Evolutionary conservation across 2,113 vertebrate species (phyloP).

Genomic region (Sigmodon hispidus): DNA sequence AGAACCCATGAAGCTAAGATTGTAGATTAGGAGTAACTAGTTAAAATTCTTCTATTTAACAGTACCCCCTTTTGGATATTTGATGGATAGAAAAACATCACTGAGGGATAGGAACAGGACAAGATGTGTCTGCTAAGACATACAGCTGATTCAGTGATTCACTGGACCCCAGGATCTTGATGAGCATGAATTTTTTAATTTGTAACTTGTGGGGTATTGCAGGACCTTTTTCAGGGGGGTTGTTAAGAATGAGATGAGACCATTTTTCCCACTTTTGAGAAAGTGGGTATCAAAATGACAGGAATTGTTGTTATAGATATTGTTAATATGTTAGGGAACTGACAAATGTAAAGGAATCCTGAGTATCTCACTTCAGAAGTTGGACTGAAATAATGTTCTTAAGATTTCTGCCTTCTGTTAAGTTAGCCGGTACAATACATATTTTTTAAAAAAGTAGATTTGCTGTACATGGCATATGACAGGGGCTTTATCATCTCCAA

Average conservation of each 20-base stretch:
- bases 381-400: constrained; percentile 21
- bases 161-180: not conserved
- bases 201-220: not conserved
- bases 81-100: constrained; percentile 1
- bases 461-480: not conserved
- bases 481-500: not conserved
- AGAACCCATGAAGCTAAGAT: constrained; percentile 28
- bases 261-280: constrained; percentile 40
- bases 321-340: constrained; percentile 16
- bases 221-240: not conserved
- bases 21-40: not conserved
- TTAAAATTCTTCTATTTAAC: constrained; percentile 17
- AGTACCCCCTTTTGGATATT: not conserved
- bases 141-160: not conserved
- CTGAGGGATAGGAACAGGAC: constrained; percentile 24
- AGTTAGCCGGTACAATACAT: not conserved
- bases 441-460: not conserved
- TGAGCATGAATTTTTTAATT: constrained; percentile 28
- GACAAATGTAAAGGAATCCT: constrained; percentile 21
- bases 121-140: not conserved
- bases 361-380: constrained; percentile 25
- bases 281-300: constrained; percentile 26
- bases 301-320: constrained; percentile 16
- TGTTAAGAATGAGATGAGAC: constrained; percentile 23
- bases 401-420: not conserved